These are phyloP conservation scores for Spicauda simplicius DNA, from an alignment of 2,888 invertebrate genomes.

Conservation along the genomic window DNA sequence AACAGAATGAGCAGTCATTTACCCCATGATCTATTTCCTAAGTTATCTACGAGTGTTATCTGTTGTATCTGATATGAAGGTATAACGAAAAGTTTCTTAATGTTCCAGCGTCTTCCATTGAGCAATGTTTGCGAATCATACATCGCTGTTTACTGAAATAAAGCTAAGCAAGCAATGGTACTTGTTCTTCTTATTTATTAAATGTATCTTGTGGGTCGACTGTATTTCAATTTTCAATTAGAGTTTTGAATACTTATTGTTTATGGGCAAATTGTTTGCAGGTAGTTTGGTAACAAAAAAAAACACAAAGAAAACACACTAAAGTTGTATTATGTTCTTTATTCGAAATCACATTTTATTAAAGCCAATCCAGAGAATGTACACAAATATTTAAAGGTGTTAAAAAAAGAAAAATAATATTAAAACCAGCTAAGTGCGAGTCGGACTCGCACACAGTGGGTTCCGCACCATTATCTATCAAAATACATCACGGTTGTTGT, in stretches of 20 bases:
- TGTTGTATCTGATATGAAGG: conserved; percentile 57
- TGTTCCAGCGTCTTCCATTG: conserved; percentile 58
- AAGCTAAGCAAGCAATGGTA: conserved; percentile 25
- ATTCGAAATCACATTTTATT: no score
- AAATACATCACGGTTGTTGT: no score
- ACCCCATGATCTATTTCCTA: conserved; percentile 56
- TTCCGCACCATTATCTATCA: no score
- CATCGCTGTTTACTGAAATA: conserved; percentile 37
- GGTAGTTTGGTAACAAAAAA: no score
- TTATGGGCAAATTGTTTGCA: neutral
- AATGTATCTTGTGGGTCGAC: neutral
- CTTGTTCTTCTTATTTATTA: conserved; percentile 8
- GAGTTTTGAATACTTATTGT: neutral
- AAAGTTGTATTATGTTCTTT: no score
- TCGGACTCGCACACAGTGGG: no score
- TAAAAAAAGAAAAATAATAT: no score
- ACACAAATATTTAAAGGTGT: no score
- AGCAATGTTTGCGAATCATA: conserved; percentile 62
- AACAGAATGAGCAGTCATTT: conserved; percentile 45
- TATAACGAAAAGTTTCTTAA: conserved; percentile 58
- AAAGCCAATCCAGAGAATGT: no score
- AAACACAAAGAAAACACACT: no score
- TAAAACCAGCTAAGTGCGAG: no score
- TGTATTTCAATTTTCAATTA: neutral
- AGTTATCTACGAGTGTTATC: conserved; percentile 59